A percentile compares a stretch with the other conserved stretches of the same genome.
Conservation (phyloP, 2,797 vertebrate genomes). For the Masticophis lateralis region DNA sequence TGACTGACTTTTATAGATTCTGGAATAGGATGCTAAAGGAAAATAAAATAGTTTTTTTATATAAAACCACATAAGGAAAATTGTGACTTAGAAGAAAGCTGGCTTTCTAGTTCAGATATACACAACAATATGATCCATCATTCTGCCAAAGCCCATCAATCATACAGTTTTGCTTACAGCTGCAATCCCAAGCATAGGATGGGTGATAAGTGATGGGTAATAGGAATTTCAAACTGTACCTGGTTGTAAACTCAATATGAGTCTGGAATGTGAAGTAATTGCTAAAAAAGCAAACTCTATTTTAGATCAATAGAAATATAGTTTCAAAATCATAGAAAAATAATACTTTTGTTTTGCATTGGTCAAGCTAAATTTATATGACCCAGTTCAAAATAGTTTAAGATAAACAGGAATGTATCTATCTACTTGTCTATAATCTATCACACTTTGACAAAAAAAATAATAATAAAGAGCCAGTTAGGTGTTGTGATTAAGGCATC, state of each 20-base stretch:
- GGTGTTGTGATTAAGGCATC: neutral
- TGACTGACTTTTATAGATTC: neutral
- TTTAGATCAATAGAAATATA: neutral
- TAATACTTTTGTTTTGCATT: neutral
- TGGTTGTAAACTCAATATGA: neutral
- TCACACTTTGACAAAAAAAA: neutral
- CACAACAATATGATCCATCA: neutral
- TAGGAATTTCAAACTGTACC: neutral
- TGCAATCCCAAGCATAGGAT: neutral
- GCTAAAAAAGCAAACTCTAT: neutral
- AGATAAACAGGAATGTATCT: neutral
- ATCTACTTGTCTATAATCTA: neutral
- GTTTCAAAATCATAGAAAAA: neutral
- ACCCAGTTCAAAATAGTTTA: neutral
- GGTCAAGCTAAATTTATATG: neutral
- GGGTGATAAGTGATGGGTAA: neutral
- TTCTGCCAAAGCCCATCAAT: neutral
- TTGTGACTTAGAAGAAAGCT: neutral
- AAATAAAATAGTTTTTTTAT: neutral
- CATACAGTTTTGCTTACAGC: neutral
- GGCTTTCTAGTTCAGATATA: neutral
- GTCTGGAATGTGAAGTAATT: neutral
- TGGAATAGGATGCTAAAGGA: neutral
- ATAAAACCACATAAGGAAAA: neutral
- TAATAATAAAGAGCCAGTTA: neutral